Percentiles rank a stretch among this genome's conserved stretches.
Evolutionary conservation across 2,797 vertebrate genomes (phyloP).

Genomic region (Naso thynnoides): DNA sequence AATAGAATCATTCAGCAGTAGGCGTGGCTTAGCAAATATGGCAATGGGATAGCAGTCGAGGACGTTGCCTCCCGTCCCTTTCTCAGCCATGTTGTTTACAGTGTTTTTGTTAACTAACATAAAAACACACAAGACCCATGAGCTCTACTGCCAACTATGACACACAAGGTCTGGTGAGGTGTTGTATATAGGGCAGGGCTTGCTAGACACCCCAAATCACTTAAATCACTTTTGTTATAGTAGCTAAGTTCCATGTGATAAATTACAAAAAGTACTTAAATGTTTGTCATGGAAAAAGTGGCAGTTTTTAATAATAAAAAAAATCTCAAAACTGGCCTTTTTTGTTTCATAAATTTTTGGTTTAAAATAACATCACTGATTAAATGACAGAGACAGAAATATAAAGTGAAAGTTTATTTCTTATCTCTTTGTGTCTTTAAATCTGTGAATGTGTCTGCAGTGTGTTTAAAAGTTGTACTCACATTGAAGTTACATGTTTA

Average conservation of each 20-base stretch:
- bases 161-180: background rate
- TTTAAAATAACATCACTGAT: background rate
- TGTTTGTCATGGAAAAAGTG: no score
- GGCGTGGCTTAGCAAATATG: no score
- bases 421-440: background rate
- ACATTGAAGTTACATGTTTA: conserved; percentile 40
- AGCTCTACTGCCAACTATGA: background rate
- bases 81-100: no score
- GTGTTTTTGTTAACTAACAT: no score
- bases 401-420: background rate
- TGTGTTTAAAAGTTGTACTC: conserved; percentile 19
- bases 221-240: no score
- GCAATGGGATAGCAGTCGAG: no score
- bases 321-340: background rate
- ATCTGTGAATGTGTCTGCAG: conserved; percentile 36
- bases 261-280: no score
- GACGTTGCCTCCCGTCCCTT: no score
- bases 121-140: background rate
- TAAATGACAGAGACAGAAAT: background rate
- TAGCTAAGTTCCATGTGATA: no score
- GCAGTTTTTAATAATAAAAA: no score
- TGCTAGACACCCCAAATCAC: background rate
- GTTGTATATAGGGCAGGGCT: background rate
- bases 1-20: no score
- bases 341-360: background rate